Conservation (phyloP, 2,797 vertebrate species). For the Cyclura pinguis region DNA sequence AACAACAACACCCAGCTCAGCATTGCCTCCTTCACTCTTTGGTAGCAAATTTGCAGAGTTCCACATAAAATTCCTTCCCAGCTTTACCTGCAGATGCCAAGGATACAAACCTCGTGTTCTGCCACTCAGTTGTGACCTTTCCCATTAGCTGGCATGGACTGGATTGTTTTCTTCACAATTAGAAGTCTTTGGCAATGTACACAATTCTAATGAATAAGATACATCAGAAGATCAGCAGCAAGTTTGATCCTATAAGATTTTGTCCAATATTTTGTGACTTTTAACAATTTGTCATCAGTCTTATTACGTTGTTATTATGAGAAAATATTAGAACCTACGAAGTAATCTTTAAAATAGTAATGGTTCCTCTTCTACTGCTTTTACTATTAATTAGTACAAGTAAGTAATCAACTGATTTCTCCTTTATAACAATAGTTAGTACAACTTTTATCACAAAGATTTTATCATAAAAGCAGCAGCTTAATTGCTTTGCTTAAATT, state of each 20-base stretch:
- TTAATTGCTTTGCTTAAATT: neutral
- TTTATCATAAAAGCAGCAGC: neutral
- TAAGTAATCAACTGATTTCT: neutral
- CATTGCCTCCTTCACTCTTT: neutral
- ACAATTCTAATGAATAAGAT: neutral
- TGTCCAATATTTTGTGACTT: neutral
- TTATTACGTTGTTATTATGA: neutral
- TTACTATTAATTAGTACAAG: neutral
- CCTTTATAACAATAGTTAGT: neutral
- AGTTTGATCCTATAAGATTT: neutral
- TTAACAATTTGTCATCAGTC: neutral
- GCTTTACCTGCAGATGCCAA: neutral
- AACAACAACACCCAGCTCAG: neutral
- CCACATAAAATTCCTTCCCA: neutral
- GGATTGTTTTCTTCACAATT: neutral
- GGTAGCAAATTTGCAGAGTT: neutral
- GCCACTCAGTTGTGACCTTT: neutral
- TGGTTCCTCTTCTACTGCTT: neutral
- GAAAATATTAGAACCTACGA: neutral
- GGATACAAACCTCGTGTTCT: neutral
- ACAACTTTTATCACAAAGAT: slow-evolving; percentile 8
- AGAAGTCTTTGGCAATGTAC: neutral
- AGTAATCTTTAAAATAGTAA: neutral
- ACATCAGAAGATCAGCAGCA: neutral
- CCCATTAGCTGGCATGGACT: neutral